These are phyloP conservation scores for Nephrocerus scutellatus DNA, from an alignment of 2,888 invertebrate genomes.

Conservation along the genomic window DNA sequence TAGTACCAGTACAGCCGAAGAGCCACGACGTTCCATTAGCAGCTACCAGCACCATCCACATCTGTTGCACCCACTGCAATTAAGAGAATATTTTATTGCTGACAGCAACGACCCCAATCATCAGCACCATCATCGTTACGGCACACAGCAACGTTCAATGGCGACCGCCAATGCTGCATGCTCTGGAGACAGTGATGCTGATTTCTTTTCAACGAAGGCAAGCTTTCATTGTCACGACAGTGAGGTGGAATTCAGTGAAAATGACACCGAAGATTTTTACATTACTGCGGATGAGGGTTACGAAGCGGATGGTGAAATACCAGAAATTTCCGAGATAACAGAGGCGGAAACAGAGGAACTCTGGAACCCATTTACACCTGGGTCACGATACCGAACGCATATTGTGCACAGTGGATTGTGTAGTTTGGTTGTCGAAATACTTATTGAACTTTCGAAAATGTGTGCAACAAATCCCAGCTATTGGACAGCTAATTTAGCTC, in stretches of 20 bases:
- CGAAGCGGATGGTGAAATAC: conserved; percentile 47
- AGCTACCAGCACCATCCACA: conserved; percentile 12
- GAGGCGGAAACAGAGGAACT: conserved; percentile 34
- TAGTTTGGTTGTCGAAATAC: conserved; percentile 42
- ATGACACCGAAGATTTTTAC: conserved; percentile 41
- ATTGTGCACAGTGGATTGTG: conserved; percentile 43
- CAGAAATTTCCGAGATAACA: conserved; percentile 39
- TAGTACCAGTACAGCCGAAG: not conserved
- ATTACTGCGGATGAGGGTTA: conserved; percentile 46
- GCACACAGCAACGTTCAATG: conserved; percentile 14
- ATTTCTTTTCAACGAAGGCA: conserved; percentile 40
- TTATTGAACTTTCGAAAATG: conserved; percentile 39
- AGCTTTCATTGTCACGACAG: conserved; percentile 41
- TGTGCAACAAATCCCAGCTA: conserved; percentile 37
- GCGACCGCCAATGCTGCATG: conserved; percentile 24
- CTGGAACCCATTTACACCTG: conserved; percentile 39
- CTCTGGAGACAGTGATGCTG: conserved; percentile 37
- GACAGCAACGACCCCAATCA: no score
- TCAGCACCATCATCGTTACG: not conserved
- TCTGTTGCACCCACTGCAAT: no score
- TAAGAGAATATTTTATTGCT: no score
- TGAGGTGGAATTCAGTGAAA: conserved; percentile 43
- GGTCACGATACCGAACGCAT: conserved; percentile 42
- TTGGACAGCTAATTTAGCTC: conserved; percentile 41
- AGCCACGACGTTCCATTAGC: conserved; percentile 4